Evolutionary conservation across 2,797 vertebrate genomes (phyloP), one percentile per base, ranked within the genome.

Genomic region (Enoplosus armatus): DNA sequence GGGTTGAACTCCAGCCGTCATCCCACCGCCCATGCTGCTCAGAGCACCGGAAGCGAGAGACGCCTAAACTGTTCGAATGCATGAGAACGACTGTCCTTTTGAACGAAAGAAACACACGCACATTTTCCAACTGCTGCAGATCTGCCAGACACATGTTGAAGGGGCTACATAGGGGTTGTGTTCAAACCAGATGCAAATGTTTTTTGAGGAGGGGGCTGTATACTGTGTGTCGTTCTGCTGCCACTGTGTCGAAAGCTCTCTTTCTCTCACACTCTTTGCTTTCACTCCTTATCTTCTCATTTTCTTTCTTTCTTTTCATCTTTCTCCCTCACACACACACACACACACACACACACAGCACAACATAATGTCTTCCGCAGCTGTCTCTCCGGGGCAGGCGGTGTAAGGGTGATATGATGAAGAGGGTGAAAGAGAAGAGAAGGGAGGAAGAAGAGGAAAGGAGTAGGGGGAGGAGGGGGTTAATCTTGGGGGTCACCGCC

Each of bases 361-460:
- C 82, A 84, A 83, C 84, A 62, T 93, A 90, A 94, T 92, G 88
- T 89, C 82, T 93, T 92, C 85, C 56, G 77, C 93, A 95, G 93
- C 92, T 94, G 94, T 93, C 87, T 85, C 80, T 79, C 47, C 74
- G 26, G 72, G 64, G 80, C 61, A 80, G 86, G 82, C 83, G 45
- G 72, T 74, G 72, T 87, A 37, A 39, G 68, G 82, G 74, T 86
- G 85, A 87, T 76, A 85, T 82, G 89, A 91, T 78, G 86, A 85
- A 88, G 84, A 86, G 89, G 71, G 86, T 86, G 86, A 82, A 62
- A 88, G 85, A 53, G 72, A 86, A 84, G 80, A 69, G 68, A 50
- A 67, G 67, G 66, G 70, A 85, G 81, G 72, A 60, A 70, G 39
- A 69, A 77, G 60, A 27, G 63, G 31, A 59, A 45, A 41, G 24